Evolutionary conservation across 2,113 vertebrate species (phyloP).

Genomic region (Campylomormyrus tamandua): DNA sequence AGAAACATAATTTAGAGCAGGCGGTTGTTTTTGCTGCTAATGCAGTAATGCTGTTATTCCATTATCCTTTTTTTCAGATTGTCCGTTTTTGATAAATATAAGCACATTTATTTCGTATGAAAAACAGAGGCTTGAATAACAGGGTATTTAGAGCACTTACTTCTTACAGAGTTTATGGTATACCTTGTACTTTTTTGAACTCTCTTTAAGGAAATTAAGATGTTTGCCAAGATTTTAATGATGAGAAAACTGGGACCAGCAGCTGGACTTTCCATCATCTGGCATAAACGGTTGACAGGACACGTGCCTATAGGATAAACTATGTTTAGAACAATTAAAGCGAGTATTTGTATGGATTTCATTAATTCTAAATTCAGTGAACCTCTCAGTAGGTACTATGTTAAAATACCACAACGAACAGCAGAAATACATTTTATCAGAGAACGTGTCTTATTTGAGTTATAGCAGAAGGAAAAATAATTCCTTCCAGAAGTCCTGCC

Average conservation of each 20-base stretch:
- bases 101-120: conserved; percentile 4
- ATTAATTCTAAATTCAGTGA: neutral
- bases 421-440: neutral
- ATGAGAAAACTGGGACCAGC: neutral
- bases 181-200: neutral
- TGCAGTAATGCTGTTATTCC: neutral
- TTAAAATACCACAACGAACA: neutral
- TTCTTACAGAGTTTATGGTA: neutral
- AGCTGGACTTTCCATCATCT: neutral
- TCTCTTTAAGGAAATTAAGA: neutral
- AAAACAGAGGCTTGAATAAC: neutral
- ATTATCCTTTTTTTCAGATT: neutral
- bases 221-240: neutral
- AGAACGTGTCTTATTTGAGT: neutral
- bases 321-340: neutral
- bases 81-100: conserved; percentile 1
- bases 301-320: neutral
- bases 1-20: neutral
- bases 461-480: neutral
- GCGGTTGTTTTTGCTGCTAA: neutral
- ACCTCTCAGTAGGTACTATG: neutral
- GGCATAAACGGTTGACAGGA: neutral
- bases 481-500: neutral
- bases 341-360: neutral
- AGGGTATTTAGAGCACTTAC: neutral